Percentiles rank a stretch among this genome's conserved stretches.
These are phyloP conservation scores for Pycnomerus fuliginosus DNA, from an alignment of 2,888 invertebrate genomes.

Conservation along the genomic window DNA sequence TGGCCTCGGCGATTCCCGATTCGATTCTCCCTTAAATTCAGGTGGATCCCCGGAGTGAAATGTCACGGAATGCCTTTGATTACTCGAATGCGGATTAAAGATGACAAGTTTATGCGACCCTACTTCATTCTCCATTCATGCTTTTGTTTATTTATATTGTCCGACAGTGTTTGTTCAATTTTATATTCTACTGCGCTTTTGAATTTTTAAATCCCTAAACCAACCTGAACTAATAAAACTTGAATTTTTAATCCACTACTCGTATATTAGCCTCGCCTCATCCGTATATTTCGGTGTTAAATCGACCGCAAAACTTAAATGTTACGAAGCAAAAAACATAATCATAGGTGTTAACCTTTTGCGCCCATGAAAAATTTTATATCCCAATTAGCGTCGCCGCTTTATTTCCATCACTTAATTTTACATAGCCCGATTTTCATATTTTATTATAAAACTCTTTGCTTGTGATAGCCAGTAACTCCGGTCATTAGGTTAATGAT, in stretches of 20 bases:
- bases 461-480: too few species aligned
- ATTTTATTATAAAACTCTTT: too few species aligned
- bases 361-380: conserved; percentile 10
- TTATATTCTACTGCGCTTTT: conserved; percentile 7
- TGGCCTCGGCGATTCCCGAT: conserved; percentile 28
- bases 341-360: conserved; percentile 19
- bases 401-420: conserved; percentile 1
- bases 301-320: conserved; percentile 6
- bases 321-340: conserved; percentile 17
- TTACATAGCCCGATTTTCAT: conserved; percentile 3
- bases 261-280: too few species aligned
- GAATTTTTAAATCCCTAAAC: not conserved
- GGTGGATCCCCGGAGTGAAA: conserved; percentile 35
- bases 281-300: too few species aligned
- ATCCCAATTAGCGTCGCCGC: conserved; percentile 10
- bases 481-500: too few species aligned
- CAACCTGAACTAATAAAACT: conserved; percentile 11
- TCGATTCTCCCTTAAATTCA: conserved; percentile 31
- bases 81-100: conserved; percentile 37
- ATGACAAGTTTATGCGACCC: conserved; percentile 36
- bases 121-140: conserved; percentile 8
- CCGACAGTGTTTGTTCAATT: conserved; percentile 16
- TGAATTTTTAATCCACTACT: conserved; percentile 11
- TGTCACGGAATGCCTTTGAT: conserved; percentile 37
- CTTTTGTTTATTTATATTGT: conserved; percentile 18